Percentiles rank a stretch among this genome's conserved stretches.
phyloP scores from a whole-genome alignment of 2,113 vertebrate species.

The Mustelus asterias region DNA sequence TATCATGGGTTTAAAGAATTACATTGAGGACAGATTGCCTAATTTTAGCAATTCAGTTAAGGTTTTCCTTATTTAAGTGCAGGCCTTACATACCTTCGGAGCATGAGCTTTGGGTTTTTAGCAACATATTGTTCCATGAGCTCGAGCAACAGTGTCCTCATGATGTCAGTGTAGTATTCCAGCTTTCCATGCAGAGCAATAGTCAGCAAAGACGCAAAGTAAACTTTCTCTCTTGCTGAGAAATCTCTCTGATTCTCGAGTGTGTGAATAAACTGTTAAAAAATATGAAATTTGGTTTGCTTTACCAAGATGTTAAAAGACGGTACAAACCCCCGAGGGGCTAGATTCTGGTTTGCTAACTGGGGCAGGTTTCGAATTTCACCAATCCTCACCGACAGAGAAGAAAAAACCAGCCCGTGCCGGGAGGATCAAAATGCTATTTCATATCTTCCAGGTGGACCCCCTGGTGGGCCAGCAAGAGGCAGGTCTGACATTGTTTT shows the following conservation, averaged over 20 bases:
- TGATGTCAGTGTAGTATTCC: constrained; percentile 95
- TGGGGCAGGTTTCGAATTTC: background rate
- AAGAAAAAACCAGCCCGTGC: background rate
- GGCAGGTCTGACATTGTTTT: background rate
- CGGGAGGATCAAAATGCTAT: background rate
- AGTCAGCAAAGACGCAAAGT: constrained; percentile 89
- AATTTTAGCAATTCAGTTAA: background rate
- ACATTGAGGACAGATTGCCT: background rate
- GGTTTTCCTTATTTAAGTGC: background rate
- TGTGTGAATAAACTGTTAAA: constrained; percentile 84
- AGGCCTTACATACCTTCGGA: constrained; percentile 70
- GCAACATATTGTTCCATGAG: constrained; percentile 91
- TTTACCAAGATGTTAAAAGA: background rate
- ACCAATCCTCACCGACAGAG: background rate
- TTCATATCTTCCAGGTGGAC: background rate
- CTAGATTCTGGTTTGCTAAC: background rate
- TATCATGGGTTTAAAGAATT: background rate
- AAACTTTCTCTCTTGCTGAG: constrained; percentile 80
- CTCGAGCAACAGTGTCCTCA: constrained; percentile 87
- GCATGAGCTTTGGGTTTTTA: constrained; percentile 96
- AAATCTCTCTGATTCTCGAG: constrained; percentile 86
- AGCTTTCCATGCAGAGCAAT: constrained; percentile 92
- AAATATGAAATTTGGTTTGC: constrained; percentile 18
- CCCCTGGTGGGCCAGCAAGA: background rate
- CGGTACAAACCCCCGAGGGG: background rate